Evolutionary conservation across 1,140 invertebrate species (phyloP), one percentile per base, ranked within the genome.

Genomic region (Leptinotarsa texana): DNA sequence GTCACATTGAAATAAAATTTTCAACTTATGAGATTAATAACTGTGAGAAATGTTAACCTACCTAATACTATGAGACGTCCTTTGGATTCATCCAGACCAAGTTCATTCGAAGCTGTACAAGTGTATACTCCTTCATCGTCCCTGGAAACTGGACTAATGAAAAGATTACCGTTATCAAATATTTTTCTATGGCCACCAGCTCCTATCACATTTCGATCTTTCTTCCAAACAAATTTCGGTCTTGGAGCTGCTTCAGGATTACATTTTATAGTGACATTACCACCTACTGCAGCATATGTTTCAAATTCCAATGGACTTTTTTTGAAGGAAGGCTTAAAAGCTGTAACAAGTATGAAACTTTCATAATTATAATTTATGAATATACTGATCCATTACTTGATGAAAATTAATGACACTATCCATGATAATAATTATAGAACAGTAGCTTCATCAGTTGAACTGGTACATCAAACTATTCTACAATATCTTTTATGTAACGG

Each of bases 161-260:
- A 90, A 1, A 98, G 87, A 83, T 93, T 95, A 21, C 95, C 95
- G 86, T 91, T 95, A 69, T 93, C 91, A 51, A 94, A 86, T 70
- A 97, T 94, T 77, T 89, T 90, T 80, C 94, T 87, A 82, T 93
- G 90, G 3, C 94, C 94, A 47, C 94, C 93, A 47, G 90, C 71
- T 86, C 86, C 94, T 67, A 97, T 89, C 3, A 93, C 87, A 81
- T 92, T 92, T 21, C 93, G 94, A 87, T 98, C 93, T 85, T 96
- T 96, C 82, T 94, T 94, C 97, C 97, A 99, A 61, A 91, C 89
- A 82, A 96, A 96, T 79, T 91, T 91, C 0, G 97, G 95, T 78
- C 88, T 89, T 1, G 98, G 97, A 4, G 97, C 96, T 21, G 96
- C 96, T 88, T 99, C 97, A 0, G 97, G 97, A 80, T 94, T 92